These are phyloP conservation scores for Leptatherina wallacei DNA, from an alignment of 2,797 vertebrate genomes.

Conservation along the genomic window DNA sequence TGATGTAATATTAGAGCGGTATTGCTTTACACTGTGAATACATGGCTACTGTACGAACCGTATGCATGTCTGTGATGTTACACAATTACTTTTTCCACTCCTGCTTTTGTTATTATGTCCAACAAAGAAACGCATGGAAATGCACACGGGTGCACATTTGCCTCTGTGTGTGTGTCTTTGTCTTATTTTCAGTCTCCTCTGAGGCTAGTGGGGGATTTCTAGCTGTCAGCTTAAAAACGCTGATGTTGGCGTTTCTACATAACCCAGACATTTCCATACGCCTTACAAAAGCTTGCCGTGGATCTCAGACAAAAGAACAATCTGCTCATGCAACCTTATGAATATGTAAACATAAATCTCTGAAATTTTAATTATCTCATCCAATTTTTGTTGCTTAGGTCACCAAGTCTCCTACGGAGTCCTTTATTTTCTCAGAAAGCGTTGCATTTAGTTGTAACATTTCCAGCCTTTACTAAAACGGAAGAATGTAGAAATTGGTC, in stretches of 20 bases:
- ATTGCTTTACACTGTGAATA: not conserved
- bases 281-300: constrained; percentile 37
- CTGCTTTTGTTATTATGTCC: constrained; percentile 12
- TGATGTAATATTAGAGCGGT: not conserved
- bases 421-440: not conserved
- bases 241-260: constrained; percentile 69
- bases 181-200: constrained; percentile 43
- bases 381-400: constrained; percentile 1
- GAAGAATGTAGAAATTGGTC: not conserved
- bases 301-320: constrained; percentile 64
- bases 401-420: not conserved
- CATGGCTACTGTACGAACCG: not conserved
- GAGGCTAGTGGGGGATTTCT: constrained; percentile 57
- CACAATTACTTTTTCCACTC: constrained; percentile 4
- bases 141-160: constrained; percentile 14
- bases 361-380: constrained; percentile 28
- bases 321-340: constrained; percentile 48
- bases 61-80: not conserved
- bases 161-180: constrained; percentile 50
- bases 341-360: constrained; percentile 46
- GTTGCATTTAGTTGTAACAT: not conserved
- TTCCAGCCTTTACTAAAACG: not conserved
- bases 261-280: constrained; percentile 62
- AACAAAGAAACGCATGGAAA: constrained; percentile 34
- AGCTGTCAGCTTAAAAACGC: constrained; percentile 66